Conservation (phyloP, 2,113 vertebrate genomes). For the Ahaetulla prasina region DNA sequence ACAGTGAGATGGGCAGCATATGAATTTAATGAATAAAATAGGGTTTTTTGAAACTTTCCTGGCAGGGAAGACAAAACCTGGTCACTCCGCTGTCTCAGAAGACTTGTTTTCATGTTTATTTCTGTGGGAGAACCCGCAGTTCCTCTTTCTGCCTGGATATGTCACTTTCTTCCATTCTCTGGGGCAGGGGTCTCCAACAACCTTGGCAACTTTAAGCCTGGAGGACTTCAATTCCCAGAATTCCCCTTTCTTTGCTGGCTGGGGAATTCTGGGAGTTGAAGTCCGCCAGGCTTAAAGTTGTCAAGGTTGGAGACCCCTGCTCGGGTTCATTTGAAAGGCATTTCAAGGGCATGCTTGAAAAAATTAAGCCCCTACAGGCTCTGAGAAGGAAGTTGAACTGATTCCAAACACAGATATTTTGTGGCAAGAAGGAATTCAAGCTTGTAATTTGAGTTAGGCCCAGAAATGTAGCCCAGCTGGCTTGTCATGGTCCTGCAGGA, state of each 20-base stretch:
- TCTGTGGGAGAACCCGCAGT: conserved; percentile 5
- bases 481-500: not conserved
- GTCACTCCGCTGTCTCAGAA: conserved; percentile 43
- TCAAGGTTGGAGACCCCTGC: too few relatives aligned
- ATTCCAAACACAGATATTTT: not conserved
- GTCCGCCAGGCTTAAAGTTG: too few relatives aligned
- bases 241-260: too few relatives aligned
- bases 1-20: not conserved
- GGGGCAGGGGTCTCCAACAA: too few relatives aligned
- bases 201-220: too few relatives aligned
- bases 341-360: not conserved
- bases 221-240: too few relatives aligned
- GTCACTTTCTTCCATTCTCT: not conserved
- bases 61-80: conserved; percentile 56
- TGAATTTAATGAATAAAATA: conserved; percentile 33
- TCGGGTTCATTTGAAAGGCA: not conserved
- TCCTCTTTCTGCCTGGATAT: not conserved
- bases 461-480: not conserved
- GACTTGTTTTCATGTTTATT: conserved; percentile 37
- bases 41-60: conserved; percentile 39
- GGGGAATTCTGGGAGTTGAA: too few relatives aligned
- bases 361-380: not conserved
- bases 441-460: not conserved
- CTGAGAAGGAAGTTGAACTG: not conserved
- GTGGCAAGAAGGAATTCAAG: not conserved